A percentile compares a stretch with the other conserved stretches of the same genome.
Conservation (phyloP, 2,113 vertebrate species). For the Archocentrus centrarchus region DNA sequence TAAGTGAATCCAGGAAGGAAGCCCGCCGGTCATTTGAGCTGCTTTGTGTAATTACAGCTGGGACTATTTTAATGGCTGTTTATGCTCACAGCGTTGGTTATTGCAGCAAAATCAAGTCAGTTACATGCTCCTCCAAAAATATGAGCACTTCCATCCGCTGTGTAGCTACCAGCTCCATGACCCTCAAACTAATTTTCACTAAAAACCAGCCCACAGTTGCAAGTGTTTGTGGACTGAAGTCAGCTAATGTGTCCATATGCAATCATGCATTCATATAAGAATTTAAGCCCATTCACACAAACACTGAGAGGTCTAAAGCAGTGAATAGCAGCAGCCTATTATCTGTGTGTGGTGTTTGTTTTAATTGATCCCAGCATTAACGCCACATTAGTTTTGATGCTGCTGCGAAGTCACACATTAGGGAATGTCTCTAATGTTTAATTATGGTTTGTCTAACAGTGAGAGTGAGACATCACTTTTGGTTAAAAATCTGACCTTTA, state of each 20-base stretch:
- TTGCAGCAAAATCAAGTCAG: conserved; percentile 65
- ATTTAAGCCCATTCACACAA: conserved; percentile 6
- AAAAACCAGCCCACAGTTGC: conserved; percentile 8
- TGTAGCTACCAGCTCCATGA: conserved; percentile 7
- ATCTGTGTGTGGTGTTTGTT: conserved; percentile 41
- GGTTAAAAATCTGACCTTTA: neutral
- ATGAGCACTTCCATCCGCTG: neutral
- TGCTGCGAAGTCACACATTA: conserved; percentile 25
- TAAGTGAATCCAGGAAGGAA: conserved; percentile 30
- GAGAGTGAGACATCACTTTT: conserved; percentile 9
- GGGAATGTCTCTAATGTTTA: conserved; percentile 3
- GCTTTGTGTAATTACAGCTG: conserved; percentile 81
- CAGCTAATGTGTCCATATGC: conserved; percentile 8
- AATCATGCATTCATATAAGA: conserved; percentile 4
- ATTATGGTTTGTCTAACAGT: conserved; percentile 2
- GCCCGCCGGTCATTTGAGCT: conserved; percentile 68
- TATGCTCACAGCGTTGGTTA: conserved; percentile 78
- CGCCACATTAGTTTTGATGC: conserved; percentile 32
- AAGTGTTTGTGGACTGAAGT: neutral
- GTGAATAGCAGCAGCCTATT: conserved; percentile 23
- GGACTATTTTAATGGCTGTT: conserved; percentile 79
- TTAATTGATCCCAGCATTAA: conserved; percentile 57
- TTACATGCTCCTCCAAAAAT: conserved; percentile 57
- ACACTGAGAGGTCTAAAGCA: conserved; percentile 6
- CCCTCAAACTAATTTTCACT: conserved; percentile 22